A percentile compares a stretch with the other conserved stretches of the same genome.
These are phyloP conservation scores for Probosciger aterrimus DNA, from an alignment of 2,113 vertebrate species.

Conservation along the genomic window DNA sequence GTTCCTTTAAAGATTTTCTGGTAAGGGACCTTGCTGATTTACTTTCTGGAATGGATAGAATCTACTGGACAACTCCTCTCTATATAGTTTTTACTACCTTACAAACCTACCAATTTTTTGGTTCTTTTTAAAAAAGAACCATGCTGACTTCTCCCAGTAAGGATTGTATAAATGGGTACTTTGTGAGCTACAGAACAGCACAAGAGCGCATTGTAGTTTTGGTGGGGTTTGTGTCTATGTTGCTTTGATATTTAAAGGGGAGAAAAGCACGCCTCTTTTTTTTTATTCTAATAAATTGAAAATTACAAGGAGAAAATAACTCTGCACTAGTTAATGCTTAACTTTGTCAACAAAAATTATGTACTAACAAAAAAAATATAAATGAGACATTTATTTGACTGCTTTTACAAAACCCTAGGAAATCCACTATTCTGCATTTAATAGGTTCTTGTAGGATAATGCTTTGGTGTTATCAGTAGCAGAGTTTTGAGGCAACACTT, in stretches of 20 bases:
- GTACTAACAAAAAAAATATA: neutral
- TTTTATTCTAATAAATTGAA: neutral
- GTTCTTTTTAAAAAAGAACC: neutral
- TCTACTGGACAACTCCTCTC: neutral
- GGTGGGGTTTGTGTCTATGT: neutral
- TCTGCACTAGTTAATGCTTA: neutral
- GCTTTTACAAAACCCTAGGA: neutral
- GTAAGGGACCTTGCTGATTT: neutral
- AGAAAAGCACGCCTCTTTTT: neutral
- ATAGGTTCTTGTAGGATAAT: neutral
- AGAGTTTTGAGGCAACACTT: neutral
- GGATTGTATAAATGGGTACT: neutral
- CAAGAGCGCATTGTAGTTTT: neutral
- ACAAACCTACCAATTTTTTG: neutral
- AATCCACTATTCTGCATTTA: neutral
- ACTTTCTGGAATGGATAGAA: neutral
- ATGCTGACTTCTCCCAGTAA: neutral
- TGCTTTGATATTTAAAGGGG: neutral
- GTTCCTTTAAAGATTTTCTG: neutral
- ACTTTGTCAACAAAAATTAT: neutral
- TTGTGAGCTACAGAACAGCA: neutral
- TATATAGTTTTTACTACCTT: neutral
- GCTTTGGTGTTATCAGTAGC: neutral
- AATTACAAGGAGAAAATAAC: neutral
- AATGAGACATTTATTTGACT: neutral